phyloP scores from a whole-genome alignment of 2,888 invertebrate genomes.

The Timema podura region DNA sequence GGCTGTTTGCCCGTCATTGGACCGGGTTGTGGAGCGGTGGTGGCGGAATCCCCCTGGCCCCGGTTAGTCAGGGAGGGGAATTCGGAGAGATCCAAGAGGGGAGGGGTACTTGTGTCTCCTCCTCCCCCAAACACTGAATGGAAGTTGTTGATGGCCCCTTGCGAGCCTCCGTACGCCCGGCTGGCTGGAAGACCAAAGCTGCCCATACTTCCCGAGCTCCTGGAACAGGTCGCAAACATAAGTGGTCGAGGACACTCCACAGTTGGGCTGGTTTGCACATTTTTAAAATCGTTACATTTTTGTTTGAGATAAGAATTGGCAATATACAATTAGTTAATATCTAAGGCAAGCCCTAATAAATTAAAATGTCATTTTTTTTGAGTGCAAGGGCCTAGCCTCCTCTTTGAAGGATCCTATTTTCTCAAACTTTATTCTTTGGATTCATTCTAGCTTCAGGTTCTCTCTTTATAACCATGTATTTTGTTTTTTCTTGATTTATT shows the following conservation, averaged over 20 bases:
- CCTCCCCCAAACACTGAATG: slow-evolving; percentile 79
- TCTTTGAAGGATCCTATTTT: no score
- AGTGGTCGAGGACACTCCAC: no score
- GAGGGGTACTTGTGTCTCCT: slow-evolving; percentile 73
- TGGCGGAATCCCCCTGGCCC: slow-evolving; percentile 43
- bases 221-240: slow-evolving; percentile 40
- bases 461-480: no score
- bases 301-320: no score
- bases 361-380: no score
- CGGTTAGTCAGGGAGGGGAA: slow-evolving; percentile 89
- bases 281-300: not conserved
- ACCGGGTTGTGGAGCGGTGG: slow-evolving; percentile 65
- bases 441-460: no score
- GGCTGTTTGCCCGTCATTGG: slow-evolving; percentile 89
- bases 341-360: no score
- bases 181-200: slow-evolving; percentile 58
- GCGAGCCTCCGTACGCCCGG: slow-evolving; percentile 49
- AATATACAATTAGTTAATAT: no score
- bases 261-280: no score
- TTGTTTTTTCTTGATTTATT: no score
- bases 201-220: slow-evolving; percentile 59
- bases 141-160: slow-evolving; percentile 55
- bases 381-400: no score
- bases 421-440: no score
- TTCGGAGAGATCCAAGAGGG: slow-evolving; percentile 85